These are phyloP conservation scores for Geotrypetes seraphini DNA, from an alignment of 2,797 vertebrate species.

Conservation along the genomic window DNA sequence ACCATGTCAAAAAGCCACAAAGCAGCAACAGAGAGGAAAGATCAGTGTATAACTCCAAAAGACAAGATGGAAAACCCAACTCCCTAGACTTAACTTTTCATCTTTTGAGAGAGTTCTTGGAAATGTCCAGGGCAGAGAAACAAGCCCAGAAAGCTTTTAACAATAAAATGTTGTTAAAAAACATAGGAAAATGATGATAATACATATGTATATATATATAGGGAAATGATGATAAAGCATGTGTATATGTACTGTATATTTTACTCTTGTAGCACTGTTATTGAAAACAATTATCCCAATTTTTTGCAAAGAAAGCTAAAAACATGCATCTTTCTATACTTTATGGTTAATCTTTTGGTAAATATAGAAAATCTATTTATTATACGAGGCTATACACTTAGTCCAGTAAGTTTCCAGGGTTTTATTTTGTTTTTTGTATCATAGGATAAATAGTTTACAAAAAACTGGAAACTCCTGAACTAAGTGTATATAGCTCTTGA, in stretches of 20 bases:
- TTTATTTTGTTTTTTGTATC: too few species aligned
- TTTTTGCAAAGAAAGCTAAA: too few species aligned
- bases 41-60: background rate
- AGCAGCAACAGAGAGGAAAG: background rate
- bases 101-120: conserved; percentile 44
- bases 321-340: too few species aligned
- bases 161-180: conserved; percentile 44
- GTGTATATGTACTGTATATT: background rate
- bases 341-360: too few species aligned
- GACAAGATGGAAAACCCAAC: conserved; percentile 31
- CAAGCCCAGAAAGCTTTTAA: conserved; percentile 37
- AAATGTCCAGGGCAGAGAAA: conserved; percentile 45
- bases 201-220: conserved; percentile 11
- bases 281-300: too few species aligned
- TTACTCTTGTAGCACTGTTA: background rate
- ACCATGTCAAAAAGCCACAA: too few species aligned
- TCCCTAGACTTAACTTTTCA: conserved; percentile 50
- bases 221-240: conserved; percentile 30
- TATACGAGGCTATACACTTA: too few species aligned
- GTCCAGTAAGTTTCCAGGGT: too few species aligned
- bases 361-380: too few species aligned
- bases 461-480: too few species aligned
- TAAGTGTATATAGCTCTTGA: too few species aligned
- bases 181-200: conserved; percentile 40
- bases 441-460: too few species aligned